phyloP scores from a whole-genome alignment of 2,888 invertebrate genomes.

The Callyntrura guangdongensis region DNA sequence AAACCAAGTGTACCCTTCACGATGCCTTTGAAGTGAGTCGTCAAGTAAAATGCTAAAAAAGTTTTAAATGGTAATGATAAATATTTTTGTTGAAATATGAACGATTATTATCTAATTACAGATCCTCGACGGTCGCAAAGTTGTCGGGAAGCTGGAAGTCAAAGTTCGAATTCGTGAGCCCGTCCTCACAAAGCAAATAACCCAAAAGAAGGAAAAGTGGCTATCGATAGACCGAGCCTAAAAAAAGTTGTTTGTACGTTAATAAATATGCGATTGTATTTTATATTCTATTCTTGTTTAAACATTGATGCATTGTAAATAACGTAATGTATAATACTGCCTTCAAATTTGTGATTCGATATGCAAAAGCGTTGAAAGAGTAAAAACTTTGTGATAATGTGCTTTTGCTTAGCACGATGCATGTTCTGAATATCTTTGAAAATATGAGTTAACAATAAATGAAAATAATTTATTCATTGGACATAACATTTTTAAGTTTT shows the following conservation, averaged over 20 bases:
- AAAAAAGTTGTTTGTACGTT: too few species aligned
- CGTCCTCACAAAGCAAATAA: conserved; percentile 94
- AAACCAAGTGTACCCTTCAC: conserved; percentile 95
- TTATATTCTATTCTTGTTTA: background rate
- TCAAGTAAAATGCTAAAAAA: too few species aligned
- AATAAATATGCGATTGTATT: background rate
- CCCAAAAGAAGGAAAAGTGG: conserved; percentile 96
- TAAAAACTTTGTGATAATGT: too few species aligned
- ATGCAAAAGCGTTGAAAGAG: too few species aligned
- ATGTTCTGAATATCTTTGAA: too few species aligned
- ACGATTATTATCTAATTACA: conserved; percentile 85
- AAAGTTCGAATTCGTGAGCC: conserved; percentile 95
- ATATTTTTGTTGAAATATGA: background rate
- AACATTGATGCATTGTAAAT: background rate
- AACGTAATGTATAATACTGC: too few species aligned
- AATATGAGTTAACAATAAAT: too few species aligned
- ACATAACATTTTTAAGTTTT: background rate
- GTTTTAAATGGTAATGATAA: too few species aligned
- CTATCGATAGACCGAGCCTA: conserved; percentile 89
- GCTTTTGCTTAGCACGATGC: too few species aligned
- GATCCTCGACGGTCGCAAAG: conserved; percentile 96
- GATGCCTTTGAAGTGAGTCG: conserved; percentile 96
- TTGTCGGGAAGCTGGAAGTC: conserved; percentile 95
- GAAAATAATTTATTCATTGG: too few species aligned
- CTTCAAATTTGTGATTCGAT: too few species aligned